Percentiles rank a stretch among this genome's conserved stretches.
Conservation (phyloP, 2,113 vertebrate species). For the Bombycilla garrulus region DNA sequence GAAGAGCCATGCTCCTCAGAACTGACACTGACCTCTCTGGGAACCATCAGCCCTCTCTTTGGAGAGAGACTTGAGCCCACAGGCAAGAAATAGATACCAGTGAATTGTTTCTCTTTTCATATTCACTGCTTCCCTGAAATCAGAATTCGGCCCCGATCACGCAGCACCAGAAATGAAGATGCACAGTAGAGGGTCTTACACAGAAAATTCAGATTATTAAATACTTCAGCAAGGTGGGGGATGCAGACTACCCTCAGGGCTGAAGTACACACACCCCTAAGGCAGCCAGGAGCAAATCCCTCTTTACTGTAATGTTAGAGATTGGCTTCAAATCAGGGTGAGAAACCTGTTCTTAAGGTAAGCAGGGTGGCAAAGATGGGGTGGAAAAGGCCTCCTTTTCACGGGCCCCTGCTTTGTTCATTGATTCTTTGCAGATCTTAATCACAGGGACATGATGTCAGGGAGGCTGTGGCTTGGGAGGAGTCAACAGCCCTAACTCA, state of each 20-base stretch:
- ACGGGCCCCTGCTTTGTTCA: neutral
- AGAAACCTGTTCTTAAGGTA: neutral
- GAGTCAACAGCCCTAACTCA: neutral
- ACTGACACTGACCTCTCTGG: neutral
- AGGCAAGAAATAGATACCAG: neutral
- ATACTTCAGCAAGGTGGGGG: neutral
- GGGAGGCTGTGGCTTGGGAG: neutral
- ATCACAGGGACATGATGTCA: neutral
- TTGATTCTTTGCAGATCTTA: neutral
- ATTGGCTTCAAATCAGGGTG: neutral
- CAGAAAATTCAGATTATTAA: neutral
- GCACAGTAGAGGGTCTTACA: neutral
- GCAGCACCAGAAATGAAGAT: neutral
- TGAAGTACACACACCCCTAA: neutral
- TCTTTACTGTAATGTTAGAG: neutral
- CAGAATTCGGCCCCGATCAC: fast-evolving
- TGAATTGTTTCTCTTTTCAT: neutral
- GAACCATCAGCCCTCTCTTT: neutral
- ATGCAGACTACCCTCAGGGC: neutral
- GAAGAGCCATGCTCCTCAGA: neutral
- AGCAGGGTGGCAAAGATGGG: neutral
- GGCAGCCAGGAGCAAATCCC: neutral
- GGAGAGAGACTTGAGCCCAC: neutral
- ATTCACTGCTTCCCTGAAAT: neutral
- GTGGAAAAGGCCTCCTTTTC: neutral